These are phyloP conservation scores for Nixonia krombeini DNA, from an alignment of 1,140 invertebrate species.

Conservation along the genomic window DNA sequence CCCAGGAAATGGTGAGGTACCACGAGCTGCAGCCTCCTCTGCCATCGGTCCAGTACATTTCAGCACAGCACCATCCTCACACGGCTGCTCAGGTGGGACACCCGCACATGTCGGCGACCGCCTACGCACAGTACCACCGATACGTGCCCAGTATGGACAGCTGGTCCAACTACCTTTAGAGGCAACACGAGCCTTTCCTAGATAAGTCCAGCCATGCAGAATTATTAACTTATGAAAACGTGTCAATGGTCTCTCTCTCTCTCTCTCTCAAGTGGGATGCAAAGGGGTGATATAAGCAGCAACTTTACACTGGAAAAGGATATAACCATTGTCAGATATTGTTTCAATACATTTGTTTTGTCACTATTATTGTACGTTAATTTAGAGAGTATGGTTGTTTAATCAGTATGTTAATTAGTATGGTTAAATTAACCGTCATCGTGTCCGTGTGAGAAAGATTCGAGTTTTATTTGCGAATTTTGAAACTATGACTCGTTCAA, in stretches of 20 bases:
- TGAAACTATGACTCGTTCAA: too few species aligned
- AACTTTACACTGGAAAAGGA: too few species aligned
- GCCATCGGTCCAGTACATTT: conserved; percentile 63
- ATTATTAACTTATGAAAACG: conserved; percentile 7
- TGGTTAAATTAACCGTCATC: too few species aligned
- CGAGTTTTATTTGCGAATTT: too few species aligned
- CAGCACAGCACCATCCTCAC: conserved; percentile 55
- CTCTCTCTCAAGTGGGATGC: not conserved
- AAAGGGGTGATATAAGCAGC: conserved; percentile 4
- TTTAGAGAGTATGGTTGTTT: too few species aligned
- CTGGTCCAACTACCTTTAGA: conserved; percentile 56
- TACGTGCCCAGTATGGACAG: conserved; percentile 61
- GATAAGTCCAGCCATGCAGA: not conserved
- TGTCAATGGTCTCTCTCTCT: conserved; percentile 6
- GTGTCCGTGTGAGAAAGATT: too few species aligned
- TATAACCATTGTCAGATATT: too few species aligned
- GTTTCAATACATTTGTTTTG: too few species aligned
- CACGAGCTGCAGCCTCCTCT: conserved; percentile 71
- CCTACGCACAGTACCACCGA: conserved; percentile 60
- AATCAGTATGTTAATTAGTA: too few species aligned
- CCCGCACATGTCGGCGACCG: conserved; percentile 25
- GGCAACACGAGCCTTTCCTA: not conserved
- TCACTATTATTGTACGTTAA: too few species aligned
- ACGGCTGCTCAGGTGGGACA: conserved; percentile 47
- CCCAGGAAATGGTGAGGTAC: conserved; percentile 69